Evolutionary conservation across 2,888 invertebrate genomes (phyloP), one percentile per base, ranked within the genome.

Genomic region (Oscheius onirici): DNA sequence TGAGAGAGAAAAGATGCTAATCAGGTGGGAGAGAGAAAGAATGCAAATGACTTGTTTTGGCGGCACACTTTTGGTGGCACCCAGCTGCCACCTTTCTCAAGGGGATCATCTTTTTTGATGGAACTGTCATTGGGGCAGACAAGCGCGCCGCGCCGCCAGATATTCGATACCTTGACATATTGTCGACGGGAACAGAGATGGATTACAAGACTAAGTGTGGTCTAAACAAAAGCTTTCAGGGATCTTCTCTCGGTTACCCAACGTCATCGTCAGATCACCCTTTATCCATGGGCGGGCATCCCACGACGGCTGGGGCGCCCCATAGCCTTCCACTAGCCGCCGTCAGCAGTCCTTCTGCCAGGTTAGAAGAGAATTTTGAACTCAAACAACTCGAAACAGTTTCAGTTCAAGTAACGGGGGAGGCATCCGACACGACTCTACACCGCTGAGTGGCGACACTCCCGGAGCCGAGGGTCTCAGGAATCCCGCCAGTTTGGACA

Each of bases 281-380:
- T 83, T 83, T 83, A 81, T 79, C 69, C 78, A 77, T 79, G 81
- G 77, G 79, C 81, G 83, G 83, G 77, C 78, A 76, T 61, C 77
- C 78, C 74, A 73, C 76, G 77, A 72, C 81, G 79, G 83, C 77
- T 79, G 81, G 80, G 72, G 75, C 78, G 76, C 77, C 83, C 79
- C 79, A 80, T 75, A 77, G 78, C 75, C 78, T 75, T 71, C 75
- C 73, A 28, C 72, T 73, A 69, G 63, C 78, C 63, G 80, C 82
- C 82, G 82, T 80, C 79, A 75, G 75, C 75, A 80, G 80, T 75
- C 82, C 82, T 61, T 81, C 82, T 5, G 77, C 78, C 46, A 78
- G 80, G 75, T 73, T 41, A 54, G 61, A 17, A 34, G 10, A 1
- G 22, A 40, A 49, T 13, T 11, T 28, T 65, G 58, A 55, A 40